These are phyloP conservation scores for Cancer borealis DNA, from an alignment of 2,888 invertebrate species.

Conservation along the genomic window DNA sequence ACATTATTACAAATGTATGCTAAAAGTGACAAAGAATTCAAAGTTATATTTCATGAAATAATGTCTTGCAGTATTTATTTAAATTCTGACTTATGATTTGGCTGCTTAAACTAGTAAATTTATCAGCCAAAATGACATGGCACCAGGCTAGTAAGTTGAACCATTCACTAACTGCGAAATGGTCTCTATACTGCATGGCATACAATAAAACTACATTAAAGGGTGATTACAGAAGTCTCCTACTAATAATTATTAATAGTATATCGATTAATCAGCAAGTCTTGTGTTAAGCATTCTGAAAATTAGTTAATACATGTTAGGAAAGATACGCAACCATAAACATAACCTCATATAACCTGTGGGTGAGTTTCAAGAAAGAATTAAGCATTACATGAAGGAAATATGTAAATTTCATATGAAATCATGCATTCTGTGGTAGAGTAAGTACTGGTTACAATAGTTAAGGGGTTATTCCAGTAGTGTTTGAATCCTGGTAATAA, in stretches of 20 bases:
- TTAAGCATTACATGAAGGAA: neutral
- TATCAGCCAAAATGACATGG: neutral
- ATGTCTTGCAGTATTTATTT: too few species aligned
- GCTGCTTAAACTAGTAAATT: too few species aligned
- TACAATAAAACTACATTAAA: neutral
- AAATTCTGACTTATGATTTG: too few species aligned
- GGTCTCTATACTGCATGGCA: neutral
- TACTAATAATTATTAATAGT: neutral
- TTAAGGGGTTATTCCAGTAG: neutral
- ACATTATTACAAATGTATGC: too few species aligned
- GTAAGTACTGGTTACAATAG: neutral
- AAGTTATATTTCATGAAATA: too few species aligned
- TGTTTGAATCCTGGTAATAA: neutral
- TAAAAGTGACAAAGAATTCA: too few species aligned
- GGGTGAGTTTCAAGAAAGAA: neutral
- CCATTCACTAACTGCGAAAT: neutral
- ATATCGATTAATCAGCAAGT: neutral
- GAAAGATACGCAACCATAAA: neutral
- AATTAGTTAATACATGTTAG: neutral
- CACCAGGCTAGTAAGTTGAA: neutral
- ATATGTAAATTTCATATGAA: neutral
- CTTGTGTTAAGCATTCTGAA: neutral
- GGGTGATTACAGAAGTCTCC: neutral
- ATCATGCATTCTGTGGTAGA: neutral
- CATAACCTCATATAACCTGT: neutral